Percentiles rank a stretch among this genome's conserved stretches.
Conservation (phyloP, 2,113 vertebrate species). For the Motacilla tschutschensis region DNA sequence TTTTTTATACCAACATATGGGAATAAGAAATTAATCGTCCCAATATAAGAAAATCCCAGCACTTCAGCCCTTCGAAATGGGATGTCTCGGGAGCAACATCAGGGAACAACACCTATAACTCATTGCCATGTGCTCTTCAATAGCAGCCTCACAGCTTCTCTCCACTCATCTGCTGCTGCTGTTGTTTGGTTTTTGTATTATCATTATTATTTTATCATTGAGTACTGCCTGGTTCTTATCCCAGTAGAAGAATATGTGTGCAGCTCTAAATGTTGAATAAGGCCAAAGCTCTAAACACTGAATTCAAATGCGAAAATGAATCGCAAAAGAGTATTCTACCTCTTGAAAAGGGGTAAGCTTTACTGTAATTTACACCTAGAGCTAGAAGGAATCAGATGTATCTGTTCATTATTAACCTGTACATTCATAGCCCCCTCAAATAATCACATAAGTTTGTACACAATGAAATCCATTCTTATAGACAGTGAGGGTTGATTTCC, state of each 20-base stretch:
- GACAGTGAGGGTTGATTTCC: background rate
- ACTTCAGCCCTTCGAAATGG: background rate
- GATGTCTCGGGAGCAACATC: background rate
- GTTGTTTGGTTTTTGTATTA: background rate
- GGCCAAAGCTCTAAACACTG: background rate
- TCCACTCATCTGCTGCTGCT: background rate
- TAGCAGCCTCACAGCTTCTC: background rate
- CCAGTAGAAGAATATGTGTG: accelerated
- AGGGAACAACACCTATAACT: background rate
- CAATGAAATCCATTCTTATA: background rate
- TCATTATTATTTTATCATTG: background rate
- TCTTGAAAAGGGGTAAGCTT: background rate
- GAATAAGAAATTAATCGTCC: background rate
- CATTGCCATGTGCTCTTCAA: background rate
- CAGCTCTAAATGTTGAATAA: background rate
- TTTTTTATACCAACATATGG: background rate
- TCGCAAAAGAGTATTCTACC: background rate
- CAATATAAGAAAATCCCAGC: background rate
- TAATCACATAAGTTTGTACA: background rate
- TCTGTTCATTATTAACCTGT: background rate
- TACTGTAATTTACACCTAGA: background rate
- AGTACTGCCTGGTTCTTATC: background rate
- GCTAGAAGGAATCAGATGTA: background rate
- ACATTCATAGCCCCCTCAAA: background rate
- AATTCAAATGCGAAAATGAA: background rate